These are phyloP conservation scores for Mechanitis mazaeus DNA, from an alignment of 2,888 invertebrate genomes.

Conservation along the genomic window DNA sequence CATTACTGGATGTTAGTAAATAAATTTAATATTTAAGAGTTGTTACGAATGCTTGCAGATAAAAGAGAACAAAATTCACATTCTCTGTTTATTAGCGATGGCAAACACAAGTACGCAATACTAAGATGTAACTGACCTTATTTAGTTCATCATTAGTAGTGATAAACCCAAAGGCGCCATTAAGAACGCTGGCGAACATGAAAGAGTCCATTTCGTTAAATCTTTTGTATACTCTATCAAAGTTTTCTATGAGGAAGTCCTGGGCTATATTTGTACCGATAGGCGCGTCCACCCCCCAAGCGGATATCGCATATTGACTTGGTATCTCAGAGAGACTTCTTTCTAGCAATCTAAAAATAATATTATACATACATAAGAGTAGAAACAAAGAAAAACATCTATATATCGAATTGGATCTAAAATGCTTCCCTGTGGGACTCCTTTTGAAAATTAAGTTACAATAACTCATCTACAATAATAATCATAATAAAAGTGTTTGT, in stretches of 20 bases:
- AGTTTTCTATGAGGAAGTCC: slow-evolving; percentile 83
- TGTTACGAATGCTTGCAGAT: no score
- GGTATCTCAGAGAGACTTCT: slow-evolving; percentile 56
- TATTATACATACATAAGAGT: background rate
- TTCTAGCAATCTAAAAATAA: slow-evolving; percentile 53
- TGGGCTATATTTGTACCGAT: slow-evolving; percentile 82
- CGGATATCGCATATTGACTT: slow-evolving; percentile 58
- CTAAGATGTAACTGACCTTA: slow-evolving; percentile 38
- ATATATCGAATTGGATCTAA: background rate
- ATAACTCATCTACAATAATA: no score
- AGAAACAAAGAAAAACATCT: background rate
- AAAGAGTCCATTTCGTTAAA: slow-evolving; percentile 61
- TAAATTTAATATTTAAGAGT: no score
- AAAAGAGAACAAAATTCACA: no score
- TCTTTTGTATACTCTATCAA: slow-evolving; percentile 74
- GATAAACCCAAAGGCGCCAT: slow-evolving; percentile 59
- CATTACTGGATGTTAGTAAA: no score
- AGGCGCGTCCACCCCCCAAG: slow-evolving; percentile 58
- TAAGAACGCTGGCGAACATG: slow-evolving; percentile 55
- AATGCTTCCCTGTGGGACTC: background rate
- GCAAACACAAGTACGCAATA: no score
- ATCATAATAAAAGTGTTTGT: no score
- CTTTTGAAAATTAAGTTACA: no score
- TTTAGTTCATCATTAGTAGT: slow-evolving; percentile 49
- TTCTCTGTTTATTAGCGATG: no score